Base-by-base conservation (phyloP, 2,888 invertebrate genomes). In the Thysanoteuthis rhombus region DNA sequence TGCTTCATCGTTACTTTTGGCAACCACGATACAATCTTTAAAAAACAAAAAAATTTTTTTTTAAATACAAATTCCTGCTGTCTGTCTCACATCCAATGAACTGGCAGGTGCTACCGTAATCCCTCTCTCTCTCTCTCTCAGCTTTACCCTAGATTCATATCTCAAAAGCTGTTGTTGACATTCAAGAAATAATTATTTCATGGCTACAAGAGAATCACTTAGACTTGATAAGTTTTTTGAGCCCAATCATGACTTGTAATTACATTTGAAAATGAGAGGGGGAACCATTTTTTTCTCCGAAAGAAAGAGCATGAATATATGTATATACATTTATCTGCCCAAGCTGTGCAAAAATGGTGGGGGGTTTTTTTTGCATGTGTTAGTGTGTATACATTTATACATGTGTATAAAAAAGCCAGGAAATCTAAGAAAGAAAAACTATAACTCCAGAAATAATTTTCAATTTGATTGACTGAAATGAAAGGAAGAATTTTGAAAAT, bases 291-390 rank as follows among this genome's bases (percentile, higher is more conserved):
- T 75, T 36, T 75, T n/a, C 32, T 75, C 75, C 12, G 19, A 36
- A 36, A 19, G 19, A 75, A n/a, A 75, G 75, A 75, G 36, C 75
- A 75, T 36, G 75, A 10, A 75, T 75, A 75, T 75, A 75, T 75
- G 75, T 75, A 75, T 75, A 75, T 75, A 75, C 75, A 75, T 75
- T 75, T 12, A n/a, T 36, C 75, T 75, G n/a, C 58, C 58, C 58
- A 58, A 58, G 36, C 75, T 16, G 75, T 39, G 16, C 32, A 38
- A 45, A 22, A 32, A 38, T 39, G 10, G 4, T 40, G 36, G 36
- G 36, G 36, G 36, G 36, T 91, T 91, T 91, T 25, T 91, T 91
- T 91, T 91, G 28, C 91, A 91, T 32, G 91, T 75, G 75, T 75
- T n/a, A 75, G 75, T 75, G 75, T 75, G n/a, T 36, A 75, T 75